Base-by-base conservation (phyloP, 1,140 invertebrate species). In the Tetragnatha versicolor region DNA sequence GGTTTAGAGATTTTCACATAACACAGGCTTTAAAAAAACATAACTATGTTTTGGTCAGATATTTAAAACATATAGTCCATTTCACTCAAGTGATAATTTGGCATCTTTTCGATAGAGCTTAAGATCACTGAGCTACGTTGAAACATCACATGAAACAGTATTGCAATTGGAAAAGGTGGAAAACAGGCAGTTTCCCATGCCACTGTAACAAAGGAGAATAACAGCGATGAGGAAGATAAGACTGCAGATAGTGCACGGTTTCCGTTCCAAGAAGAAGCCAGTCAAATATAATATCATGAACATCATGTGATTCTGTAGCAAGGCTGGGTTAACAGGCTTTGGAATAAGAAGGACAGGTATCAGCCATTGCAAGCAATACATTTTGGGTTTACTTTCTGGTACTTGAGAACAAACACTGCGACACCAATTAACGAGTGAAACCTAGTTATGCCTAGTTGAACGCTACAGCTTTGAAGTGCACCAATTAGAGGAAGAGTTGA, bases 321-420 rank as follows among this genome's bases (percentile, higher is more conserved):
- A 87, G 39, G 95, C 94, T 83, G 96, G 95, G 87, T 98, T 98
- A 47, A 95, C 90, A 47, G 97, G 97, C 87, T 98, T 98, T 79
- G 97, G 97, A 86, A 98, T 96, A 60, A 98, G 89, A 72, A 99
- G 88, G 63, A 99, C 96, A 63, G 97, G 97, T 82, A 99, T 94
- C 82, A 99, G 87, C 94, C 96, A 98, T 89, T 98, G 96, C 83
- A 99, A 90, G 88, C 97, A 99, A 90, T 98, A 99, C 97, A 99
- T 99, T 39, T 70, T 82, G 45, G 20, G 37, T 65, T 42, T 4
- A 25, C 42, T 39, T 63, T 17, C 20, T 17, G 22, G 33, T 14
- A 42, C 17, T 42, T 42, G 20, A 22, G 17, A 25, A 27, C 42
- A 42, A 55, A 29, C 27, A 12, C 17, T 55, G 37, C 20, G n/a